Percentiles rank a stretch among this genome's conserved stretches.
phyloP scores from a whole-genome alignment of 2,797 vertebrate species.

The Sebastes kiyomatsui region DNA sequence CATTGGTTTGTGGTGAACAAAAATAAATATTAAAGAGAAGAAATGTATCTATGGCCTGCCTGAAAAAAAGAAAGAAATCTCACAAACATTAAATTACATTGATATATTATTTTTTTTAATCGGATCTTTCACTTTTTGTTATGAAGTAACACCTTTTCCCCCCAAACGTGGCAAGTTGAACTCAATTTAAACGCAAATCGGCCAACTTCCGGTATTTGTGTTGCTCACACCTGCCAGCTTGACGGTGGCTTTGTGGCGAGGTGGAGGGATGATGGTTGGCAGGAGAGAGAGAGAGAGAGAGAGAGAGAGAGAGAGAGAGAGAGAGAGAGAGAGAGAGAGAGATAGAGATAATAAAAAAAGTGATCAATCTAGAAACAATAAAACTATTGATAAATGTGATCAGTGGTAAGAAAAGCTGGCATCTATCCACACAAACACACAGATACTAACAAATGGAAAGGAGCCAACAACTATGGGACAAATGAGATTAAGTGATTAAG shows the following conservation, averaged over 20 bases:
- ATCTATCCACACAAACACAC: not conserved
- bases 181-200: not conserved
- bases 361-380: not conserved
- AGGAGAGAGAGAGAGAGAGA: not conserved
- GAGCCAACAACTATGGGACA: conserved; percentile 43
- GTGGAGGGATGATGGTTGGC: not conserved
- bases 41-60: too few species aligned
- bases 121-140: not conserved
- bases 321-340: not conserved
- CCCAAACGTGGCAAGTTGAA: not conserved
- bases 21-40: not conserved
- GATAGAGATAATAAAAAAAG: too few species aligned
- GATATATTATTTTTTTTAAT: not conserved
- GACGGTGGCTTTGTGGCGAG: not conserved
- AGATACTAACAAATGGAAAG: not conserved
- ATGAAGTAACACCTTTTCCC: not conserved
- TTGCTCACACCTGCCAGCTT: not conserved
- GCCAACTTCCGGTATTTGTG: conserved; percentile 2
- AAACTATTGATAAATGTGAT: conserved; percentile 4
- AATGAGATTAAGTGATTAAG: conserved; percentile 66
- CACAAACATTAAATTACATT: not conserved
- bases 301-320: not conserved
- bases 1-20: not conserved
- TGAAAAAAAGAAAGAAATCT: not conserved
- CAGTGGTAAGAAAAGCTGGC: not conserved